Base-by-base conservation (phyloP, 2,797 vertebrate species). In the Orestias chungarensis region DNA sequence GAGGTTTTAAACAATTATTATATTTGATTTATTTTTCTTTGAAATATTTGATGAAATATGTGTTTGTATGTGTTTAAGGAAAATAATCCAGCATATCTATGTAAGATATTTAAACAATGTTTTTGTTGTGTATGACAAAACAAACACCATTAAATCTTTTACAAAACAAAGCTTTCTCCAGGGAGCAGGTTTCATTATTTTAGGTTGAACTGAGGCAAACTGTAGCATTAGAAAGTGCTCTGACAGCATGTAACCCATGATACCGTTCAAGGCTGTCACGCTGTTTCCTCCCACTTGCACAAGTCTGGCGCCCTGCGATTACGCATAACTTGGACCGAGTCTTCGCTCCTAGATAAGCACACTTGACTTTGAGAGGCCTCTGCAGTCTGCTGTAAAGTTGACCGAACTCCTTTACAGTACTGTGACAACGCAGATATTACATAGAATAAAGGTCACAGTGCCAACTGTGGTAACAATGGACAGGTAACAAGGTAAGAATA, bases 221-320 rank as follows among this genome's bases (percentile, higher is more conserved):
- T 49, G 47, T n/a, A 35, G 20, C 82, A 82, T 82, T 61, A 35
- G 82, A 86, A 65, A 82, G 52, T 11, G 5, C 66, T 64, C 70
- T 88, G 82, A 88, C 78, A 85, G 61, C 72, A 70, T 68, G 55
- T 31, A 68, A 75, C 78, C 68, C 68, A 14, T 11, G 77, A 76
- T 78, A 83, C 54, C 1, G 47, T 66, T 75, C 27, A 71, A 76
- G 66, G 71, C 79, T 81, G 82, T 79, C 81, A 82, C 66, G 78
- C 27, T 43, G 82, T 87, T 91, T 91, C 91, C 90, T 86, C 84
- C 83, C 78, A 80, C 70, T 82, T 68, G 23, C 31, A 59, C 50
- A n/a, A 78, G 81, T 79, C 88, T 94, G 93, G 73, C 46, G 71
- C 82, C 73, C 3, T n/a, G 72, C 91, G 93, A 94, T 94, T 92